Evolutionary conservation across 2,113 vertebrate genomes (phyloP).

Genomic region (Carassius auratus): DNA sequence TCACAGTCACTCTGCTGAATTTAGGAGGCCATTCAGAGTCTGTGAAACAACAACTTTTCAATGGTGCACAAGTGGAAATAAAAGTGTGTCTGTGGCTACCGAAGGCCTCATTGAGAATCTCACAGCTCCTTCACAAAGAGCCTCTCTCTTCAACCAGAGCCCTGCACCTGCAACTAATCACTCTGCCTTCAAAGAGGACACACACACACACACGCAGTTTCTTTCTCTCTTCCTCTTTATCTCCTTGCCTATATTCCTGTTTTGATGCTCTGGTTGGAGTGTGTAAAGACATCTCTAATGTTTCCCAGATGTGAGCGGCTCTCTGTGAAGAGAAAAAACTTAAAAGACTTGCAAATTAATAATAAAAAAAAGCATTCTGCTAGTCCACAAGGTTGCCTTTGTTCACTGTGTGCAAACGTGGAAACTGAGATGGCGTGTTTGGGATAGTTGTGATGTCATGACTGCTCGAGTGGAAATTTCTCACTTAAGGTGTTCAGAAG

Average conservation of each 20-base stretch:
- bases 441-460: conserved; percentile 45
- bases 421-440: conserved; percentile 25
- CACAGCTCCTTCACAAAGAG: conserved; percentile 55
- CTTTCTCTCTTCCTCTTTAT: conserved; percentile 14
- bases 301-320: conserved; percentile 51
- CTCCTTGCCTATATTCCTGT: conserved; percentile 19
- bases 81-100: conserved; percentile 69
- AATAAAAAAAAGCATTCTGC: conserved; percentile 12
- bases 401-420: conserved; percentile 35
- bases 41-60: conserved; percentile 24
- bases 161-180: conserved; percentile 65
- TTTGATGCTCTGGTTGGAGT: conserved; percentile 35
- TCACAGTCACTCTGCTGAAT: conserved; percentile 57
- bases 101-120: conserved; percentile 57
- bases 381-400: conserved; percentile 46
- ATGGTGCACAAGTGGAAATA: conserved; percentile 57
- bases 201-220: conserved; percentile 5
- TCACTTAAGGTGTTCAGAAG: conserved; percentile 51
- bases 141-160: conserved; percentile 54
- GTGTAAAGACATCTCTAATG: conserved; percentile 46
- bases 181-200: conserved; percentile 46
- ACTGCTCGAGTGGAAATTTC: conserved; percentile 47
- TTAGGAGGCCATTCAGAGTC: conserved; percentile 49
- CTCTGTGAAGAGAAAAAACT: conserved; percentile 16
- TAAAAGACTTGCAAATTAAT: conserved; percentile 7